Conservation (phyloP, 1,140 invertebrate genomes). For the Arctopsyche grandis region DNA sequence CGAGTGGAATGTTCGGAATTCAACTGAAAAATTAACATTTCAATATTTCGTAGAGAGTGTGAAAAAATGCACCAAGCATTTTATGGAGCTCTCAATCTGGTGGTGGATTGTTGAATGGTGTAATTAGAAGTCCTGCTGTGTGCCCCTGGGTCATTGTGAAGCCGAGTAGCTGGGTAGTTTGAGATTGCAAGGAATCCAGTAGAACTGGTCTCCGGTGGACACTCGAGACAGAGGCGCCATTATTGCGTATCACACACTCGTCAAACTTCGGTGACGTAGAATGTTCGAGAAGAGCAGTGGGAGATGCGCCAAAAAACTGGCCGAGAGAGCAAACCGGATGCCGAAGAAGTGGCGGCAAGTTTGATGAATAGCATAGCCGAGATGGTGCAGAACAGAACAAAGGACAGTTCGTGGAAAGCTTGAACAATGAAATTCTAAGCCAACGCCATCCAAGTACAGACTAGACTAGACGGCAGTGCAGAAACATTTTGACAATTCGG, state of each 20-base stretch:
- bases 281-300: background rate
- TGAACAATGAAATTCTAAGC: background rate
- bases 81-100: background rate
- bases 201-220: background rate
- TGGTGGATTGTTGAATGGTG: background rate
- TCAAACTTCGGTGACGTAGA: slow-evolving; percentile 9
- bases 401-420: background rate
- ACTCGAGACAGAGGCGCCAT: background rate
- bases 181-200: slow-evolving; percentile 15
- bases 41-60: background rate
- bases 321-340: background rate
- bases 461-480: too few species aligned
- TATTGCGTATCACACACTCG: slow-evolving; percentile 5
- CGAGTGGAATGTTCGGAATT: too few species aligned
- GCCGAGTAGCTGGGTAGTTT: background rate
- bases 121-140: slow-evolving; percentile 1
- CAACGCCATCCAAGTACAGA: background rate
- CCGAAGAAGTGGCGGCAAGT: background rate
- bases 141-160: background rate
- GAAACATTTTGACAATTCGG: too few species aligned
- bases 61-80: background rate
- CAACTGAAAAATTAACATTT: background rate
- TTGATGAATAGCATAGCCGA: background rate
- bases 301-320: slow-evolving; percentile 3
- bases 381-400: background rate